Evolutionary conservation across 2,113 vertebrate species (phyloP).

Genomic region (Syngnathus typhle): DNA sequence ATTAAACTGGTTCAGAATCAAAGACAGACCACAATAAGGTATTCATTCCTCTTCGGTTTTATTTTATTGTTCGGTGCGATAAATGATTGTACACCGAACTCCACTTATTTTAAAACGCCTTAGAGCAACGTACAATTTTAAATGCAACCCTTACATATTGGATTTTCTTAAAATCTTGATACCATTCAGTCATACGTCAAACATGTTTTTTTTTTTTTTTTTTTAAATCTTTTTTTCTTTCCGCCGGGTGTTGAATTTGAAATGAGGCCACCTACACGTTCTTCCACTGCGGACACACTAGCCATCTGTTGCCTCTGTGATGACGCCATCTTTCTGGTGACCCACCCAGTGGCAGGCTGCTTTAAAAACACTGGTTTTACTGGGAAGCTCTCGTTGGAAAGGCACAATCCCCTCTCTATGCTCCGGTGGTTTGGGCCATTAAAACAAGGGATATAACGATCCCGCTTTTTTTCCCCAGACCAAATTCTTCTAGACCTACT

Average conservation of each 20-base stretch:
- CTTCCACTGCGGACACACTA: constrained; percentile 67
- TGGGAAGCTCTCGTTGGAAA: constrained; percentile 11
- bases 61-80: background rate
- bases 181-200: background rate
- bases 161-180: background rate
- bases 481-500: background rate
- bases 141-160: background rate
- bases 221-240: constrained; percentile 1
- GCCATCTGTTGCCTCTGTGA: constrained; percentile 68
- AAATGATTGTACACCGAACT: background rate
- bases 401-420: constrained; percentile 14
- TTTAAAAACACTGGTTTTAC: constrained; percentile 38
- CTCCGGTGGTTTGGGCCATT: background rate
- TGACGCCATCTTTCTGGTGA: constrained; percentile 68
- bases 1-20: background rate
- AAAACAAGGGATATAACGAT: no score
- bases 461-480: background rate
- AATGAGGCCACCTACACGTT: constrained; percentile 55
- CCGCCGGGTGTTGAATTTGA: constrained; percentile 28
- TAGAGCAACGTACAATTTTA: background rate
- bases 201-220: background rate
- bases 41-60: background rate
- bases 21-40: background rate
- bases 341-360: constrained; percentile 55
- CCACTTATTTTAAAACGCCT: background rate